Percentiles rank a stretch among this genome's conserved stretches.
Conservation (phyloP, 2,888 invertebrate species). For the Sipha maydis region DNA sequence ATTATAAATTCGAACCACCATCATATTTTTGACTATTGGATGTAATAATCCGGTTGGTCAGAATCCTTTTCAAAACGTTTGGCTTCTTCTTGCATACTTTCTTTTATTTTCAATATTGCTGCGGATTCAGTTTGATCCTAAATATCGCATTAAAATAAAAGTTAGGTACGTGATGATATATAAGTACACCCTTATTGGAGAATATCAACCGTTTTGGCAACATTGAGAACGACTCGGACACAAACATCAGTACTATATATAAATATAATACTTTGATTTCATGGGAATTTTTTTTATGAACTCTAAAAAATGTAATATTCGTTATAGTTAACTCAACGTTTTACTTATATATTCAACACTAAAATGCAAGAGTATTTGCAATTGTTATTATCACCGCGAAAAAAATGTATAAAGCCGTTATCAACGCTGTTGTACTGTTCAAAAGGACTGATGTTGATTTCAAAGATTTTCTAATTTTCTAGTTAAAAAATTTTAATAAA, state of each 20-base stretch:
- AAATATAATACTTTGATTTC: constrained; percentile 1
- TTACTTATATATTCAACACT: not conserved
- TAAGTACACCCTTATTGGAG: constrained; percentile 16
- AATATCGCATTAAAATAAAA: constrained; percentile 66
- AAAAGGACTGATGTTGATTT: not conserved
- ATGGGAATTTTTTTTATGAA: not conserved
- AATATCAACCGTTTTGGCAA: not conserved
- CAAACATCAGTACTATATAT: not conserved
- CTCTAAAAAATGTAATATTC: not conserved
- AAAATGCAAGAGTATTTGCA: not conserved
- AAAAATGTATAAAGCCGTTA: not conserved
- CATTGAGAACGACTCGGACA: not conserved
- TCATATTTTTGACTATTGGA: constrained; percentile 77
- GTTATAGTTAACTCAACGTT: not conserved
- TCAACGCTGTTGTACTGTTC: constrained; percentile 1
- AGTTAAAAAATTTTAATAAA: not conserved
- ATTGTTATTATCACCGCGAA: not conserved
- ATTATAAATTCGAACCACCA: constrained; percentile 18
- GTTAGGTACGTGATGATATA: constrained; percentile 38
- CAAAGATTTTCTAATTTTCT: not conserved
- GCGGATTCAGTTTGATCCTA: constrained; percentile 97
- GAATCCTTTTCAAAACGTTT: constrained; percentile 98
- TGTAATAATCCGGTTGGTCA: constrained; percentile 96
- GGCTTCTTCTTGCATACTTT: constrained; percentile 99
- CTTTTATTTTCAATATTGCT: constrained; percentile 99